Conservation (phyloP, 2,113 vertebrate species). For the Naja naja region DNA sequence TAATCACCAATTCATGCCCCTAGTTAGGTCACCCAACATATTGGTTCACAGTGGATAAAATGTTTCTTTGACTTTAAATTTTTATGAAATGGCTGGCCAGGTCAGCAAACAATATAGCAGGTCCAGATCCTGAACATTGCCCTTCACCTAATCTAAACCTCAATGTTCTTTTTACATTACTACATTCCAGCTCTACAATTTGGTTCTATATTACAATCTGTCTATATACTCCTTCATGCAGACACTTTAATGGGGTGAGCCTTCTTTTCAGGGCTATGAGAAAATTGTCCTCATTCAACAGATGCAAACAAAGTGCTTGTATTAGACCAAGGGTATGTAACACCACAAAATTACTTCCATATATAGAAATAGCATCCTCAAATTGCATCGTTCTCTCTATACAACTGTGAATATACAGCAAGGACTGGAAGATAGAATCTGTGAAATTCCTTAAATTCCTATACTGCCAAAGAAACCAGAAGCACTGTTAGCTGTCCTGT, state of each 20-base stretch:
- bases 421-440: neutral
- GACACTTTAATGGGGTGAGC: neutral
- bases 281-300: neutral
- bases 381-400: neutral
- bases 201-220: neutral
- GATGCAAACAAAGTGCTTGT: neutral
- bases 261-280: neutral
- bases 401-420: neutral
- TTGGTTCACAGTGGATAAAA: neutral
- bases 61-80: neutral
- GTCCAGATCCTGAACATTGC: neutral
- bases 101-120: neutral
- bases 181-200: neutral
- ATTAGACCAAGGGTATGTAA: neutral
- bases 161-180: neutral
- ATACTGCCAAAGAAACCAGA: neutral
- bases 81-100: neutral
- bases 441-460: neutral
- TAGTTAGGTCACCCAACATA: neutral
- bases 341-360: neutral
- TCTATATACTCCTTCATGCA: neutral
- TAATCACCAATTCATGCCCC: neutral
- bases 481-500: neutral
- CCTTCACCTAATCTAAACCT: neutral
- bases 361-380: neutral